phyloP scores from a whole-genome alignment of 2,113 vertebrate species.

The Cyanoliseus patagonus region DNA sequence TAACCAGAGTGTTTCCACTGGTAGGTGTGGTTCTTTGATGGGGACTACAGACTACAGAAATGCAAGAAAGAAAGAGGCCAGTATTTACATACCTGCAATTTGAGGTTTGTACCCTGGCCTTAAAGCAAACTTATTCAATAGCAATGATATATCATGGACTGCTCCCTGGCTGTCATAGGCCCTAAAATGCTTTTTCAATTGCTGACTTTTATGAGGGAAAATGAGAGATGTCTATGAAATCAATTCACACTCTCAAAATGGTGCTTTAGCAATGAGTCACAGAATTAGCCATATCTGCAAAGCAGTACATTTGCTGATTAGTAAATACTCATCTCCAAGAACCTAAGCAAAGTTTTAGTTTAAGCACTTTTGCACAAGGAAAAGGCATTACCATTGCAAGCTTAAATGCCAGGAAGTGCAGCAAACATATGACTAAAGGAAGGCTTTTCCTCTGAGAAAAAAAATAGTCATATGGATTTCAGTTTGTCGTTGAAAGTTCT shows the following conservation, averaged over 20 bases:
- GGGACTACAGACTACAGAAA: not conserved
- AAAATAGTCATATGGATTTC: not conserved
- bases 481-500: not conserved
- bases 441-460: not conserved
- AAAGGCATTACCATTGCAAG: not conserved
- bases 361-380: not conserved
- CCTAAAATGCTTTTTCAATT: not conserved
- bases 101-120: not conserved
- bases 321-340: not conserved
- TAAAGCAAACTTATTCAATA: not conserved
- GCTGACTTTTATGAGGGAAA: not conserved
- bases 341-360: not conserved
- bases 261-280: not conserved
- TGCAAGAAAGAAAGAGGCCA: not conserved
- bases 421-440: not conserved
- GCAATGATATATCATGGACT: not conserved
- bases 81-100: not conserved
- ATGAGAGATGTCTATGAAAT: not conserved
- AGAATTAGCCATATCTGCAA: not conserved
- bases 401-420: not conserved
- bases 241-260: not conserved
- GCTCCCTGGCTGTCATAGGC: not conserved
- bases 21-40: not conserved
- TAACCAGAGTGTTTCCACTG: not conserved
- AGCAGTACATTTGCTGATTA: not conserved